Percentiles rank a stretch among this genome's conserved stretches.
phyloP scores from a whole-genome alignment of 2,797 vertebrate genomes.

The Lepilemur ruficaudatus region DNA sequence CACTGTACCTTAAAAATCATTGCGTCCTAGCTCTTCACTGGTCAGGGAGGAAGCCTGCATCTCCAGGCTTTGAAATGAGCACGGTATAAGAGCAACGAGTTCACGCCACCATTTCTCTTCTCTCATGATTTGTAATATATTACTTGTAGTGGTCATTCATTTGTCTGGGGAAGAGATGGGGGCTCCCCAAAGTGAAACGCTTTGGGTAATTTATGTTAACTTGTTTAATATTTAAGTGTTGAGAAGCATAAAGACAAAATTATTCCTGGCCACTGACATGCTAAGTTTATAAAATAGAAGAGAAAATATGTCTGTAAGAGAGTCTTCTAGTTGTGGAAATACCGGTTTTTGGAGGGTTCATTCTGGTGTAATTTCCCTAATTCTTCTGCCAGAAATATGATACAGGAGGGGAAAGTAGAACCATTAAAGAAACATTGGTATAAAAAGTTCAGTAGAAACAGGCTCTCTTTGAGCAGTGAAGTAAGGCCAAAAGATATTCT shows the following conservation, averaged over 20 bases:
- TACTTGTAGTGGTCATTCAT: not conserved
- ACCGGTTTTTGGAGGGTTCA: not conserved
- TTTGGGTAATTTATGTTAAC: conserved; percentile 40
- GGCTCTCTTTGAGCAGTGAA: not conserved
- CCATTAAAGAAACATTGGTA: not conserved
- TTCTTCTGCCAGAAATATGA: conserved; percentile 37
- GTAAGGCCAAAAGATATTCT: not conserved
- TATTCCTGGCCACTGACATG: conserved; percentile 13
- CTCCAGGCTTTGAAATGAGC: not conserved
- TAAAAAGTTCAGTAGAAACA: not conserved
- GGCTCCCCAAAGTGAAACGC: not conserved
- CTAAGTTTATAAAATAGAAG: conserved; percentile 31
- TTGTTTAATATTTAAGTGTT: conserved; percentile 61
- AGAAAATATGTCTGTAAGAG: conserved; percentile 4
- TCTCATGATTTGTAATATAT: not conserved
- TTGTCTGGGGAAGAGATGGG: not conserved
- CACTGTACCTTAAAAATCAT: not conserved
- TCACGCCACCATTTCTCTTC: not conserved
- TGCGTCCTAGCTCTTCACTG: not conserved
- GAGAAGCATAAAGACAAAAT: conserved; percentile 13
- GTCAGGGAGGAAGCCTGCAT: not conserved
- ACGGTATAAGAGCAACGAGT: not conserved
- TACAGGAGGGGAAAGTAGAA: not conserved
- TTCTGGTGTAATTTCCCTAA: not conserved
- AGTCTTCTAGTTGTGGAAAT: not conserved